Evolutionary conservation across 2,113 vertebrate genomes (phyloP).

Genomic region (Otocyon megalotis): DNA sequence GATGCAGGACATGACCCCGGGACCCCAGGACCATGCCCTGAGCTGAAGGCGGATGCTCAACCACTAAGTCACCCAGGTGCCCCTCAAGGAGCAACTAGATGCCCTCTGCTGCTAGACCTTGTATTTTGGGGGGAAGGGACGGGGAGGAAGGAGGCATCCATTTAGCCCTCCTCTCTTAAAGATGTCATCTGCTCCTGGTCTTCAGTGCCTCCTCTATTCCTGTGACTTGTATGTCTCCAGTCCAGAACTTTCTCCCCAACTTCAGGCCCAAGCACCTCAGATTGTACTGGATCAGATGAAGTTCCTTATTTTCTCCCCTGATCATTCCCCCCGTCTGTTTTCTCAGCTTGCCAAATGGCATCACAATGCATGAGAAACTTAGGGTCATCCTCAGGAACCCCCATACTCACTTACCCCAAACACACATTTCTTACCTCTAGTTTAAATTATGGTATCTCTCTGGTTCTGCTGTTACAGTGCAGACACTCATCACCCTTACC

Average conservation of each 20-base stretch:
- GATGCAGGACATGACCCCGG: too few species aligned
- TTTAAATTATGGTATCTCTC: background rate
- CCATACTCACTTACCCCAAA: background rate
- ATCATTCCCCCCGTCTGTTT: background rate
- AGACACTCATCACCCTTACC: background rate
- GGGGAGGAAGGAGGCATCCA: background rate
- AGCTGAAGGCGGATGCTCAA: too few species aligned
- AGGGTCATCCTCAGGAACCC: background rate
- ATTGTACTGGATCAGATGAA: background rate
- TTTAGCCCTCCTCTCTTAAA: background rate
- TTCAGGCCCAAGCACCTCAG: background rate
- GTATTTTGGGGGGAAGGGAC: background rate
- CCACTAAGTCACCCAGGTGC: too few species aligned
- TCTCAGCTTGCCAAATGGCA: background rate
- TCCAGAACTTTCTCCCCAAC: background rate
- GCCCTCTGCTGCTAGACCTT: background rate
- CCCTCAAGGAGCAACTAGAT: background rate
- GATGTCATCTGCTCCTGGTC: background rate
- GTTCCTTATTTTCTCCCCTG: background rate
- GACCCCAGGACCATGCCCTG: too few species aligned
- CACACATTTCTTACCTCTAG: background rate
- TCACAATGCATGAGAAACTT: background rate
- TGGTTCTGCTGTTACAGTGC: background rate
- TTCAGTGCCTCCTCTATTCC: background rate
- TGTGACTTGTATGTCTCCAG: background rate